Base-by-base conservation (phyloP, 2,113 vertebrate species). In the Passer montanus region DNA sequence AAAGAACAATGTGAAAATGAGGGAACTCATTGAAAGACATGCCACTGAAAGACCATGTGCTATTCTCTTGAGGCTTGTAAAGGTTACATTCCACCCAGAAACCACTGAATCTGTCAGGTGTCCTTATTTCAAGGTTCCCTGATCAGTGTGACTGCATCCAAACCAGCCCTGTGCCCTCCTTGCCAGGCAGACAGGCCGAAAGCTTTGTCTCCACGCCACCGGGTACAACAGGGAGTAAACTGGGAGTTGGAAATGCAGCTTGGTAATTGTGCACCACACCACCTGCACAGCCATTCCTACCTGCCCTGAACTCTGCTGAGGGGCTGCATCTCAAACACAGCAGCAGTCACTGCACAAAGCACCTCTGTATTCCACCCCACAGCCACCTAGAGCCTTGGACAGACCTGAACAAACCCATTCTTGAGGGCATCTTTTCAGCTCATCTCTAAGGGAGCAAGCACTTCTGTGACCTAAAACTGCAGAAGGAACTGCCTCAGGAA, bases 1-100 rank as follows among this genome's bases (percentile, higher is more conserved):
- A 9, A 94, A 94, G 93, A 95, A 94, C 88, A 96, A 93, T 68
- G 75, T 62, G 85, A 87, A 95, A 97, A 95, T 90, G 52, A 93
- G 93, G 75, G 87, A 79, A 73, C 50, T 89, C 46, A 53, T 19
- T 86, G 92, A 88, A 95, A 95, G 89, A 72, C 44, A 41, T 14
- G 80, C 11, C 69, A 84, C 8, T 68, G 89, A 89, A 87, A 94
- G 85, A 73, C 64, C 83, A 75, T 7, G 37, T 68, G 53, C 15
- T 78, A 92, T 33, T 70, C 94, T 87, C 89, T 23, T 31, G 87
- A 78, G 84, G 44, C 49, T 77, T 87, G 53, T 37, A 94, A 95
- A 87, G 87, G 78, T 76, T 41, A 15, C 37, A 72, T 72, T 88
- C 79, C 60, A 84, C 43, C 46, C 79, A 95, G 89, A 86, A 94